These are phyloP conservation scores for Ostrea edulis DNA, from an alignment of 1,140 invertebrate genomes.

Conservation along the genomic window DNA sequence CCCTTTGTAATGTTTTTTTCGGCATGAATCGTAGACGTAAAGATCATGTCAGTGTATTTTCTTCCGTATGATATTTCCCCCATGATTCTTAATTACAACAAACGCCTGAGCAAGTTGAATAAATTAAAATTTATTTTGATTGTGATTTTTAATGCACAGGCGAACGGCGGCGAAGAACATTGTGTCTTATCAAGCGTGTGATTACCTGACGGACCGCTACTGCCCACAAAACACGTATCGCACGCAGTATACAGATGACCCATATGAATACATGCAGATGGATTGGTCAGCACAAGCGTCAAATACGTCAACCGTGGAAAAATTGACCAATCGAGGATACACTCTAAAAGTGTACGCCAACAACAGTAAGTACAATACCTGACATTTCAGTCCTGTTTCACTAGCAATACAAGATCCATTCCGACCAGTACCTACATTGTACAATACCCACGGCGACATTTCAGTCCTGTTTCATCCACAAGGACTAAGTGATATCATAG, in stretches of 20 bases:
- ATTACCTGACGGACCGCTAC: background rate
- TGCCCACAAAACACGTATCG: background rate
- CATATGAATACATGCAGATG: conserved; percentile 3
- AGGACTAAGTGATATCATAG: no score
- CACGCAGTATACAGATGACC: background rate
- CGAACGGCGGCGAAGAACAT: background rate
- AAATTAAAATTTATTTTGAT: background rate
- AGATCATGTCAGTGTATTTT: no score
- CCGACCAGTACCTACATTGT: no score
- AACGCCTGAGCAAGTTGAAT: background rate
- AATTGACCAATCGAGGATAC: background rate
- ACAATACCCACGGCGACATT: no score
- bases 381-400: background rate
- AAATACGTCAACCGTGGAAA: background rate
- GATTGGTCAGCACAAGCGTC: background rate
- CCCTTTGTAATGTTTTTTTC: no score
- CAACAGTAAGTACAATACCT: background rate
- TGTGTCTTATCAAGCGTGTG: background rate
- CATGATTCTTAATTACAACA: no score
- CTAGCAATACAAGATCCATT: no score
- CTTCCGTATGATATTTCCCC: no score
- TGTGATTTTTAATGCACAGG: background rate
- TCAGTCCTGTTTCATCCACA: no score
- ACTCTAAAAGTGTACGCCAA: conserved; percentile 6
- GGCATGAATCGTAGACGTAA: no score